phyloP scores from a whole-genome alignment of 2,797 vertebrate species.

The Adrianichthys oophorus region DNA sequence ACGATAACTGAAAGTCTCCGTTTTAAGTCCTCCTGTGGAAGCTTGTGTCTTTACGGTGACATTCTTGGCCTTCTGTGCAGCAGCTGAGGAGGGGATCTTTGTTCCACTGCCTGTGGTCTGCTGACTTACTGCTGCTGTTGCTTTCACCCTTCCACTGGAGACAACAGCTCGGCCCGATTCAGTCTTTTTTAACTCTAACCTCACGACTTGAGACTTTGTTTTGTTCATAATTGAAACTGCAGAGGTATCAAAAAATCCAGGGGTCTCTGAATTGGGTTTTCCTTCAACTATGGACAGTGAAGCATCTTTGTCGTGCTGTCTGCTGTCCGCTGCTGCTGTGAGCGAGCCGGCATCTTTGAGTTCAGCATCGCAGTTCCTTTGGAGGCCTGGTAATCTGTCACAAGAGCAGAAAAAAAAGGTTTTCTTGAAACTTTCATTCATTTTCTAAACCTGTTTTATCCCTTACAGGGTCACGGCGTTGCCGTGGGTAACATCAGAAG shows the following conservation, averaged over 20 bases:
- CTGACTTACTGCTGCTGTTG: slow-evolving; percentile 30
- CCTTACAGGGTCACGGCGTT: too few species aligned
- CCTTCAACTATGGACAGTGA: slow-evolving; percentile 60
- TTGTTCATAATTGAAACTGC: slow-evolving; percentile 61
- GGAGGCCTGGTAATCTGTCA: slow-evolving; percentile 55
- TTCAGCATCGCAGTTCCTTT: slow-evolving; percentile 53
- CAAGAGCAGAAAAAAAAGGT: slow-evolving; percentile 1
- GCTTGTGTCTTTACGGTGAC: slow-evolving; percentile 51
- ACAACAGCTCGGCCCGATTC: slow-evolving; percentile 38
- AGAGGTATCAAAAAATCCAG: slow-evolving; percentile 74
- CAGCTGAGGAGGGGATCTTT: slow-evolving; percentile 53
- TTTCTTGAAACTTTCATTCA: neutral
- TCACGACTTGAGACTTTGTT: slow-evolving; percentile 34
- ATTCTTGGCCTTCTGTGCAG: slow-evolving; percentile 57
- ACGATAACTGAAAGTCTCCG: slow-evolving; percentile 24
- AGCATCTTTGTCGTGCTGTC: slow-evolving; percentile 62
- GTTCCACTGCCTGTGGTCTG: slow-evolving; percentile 34
- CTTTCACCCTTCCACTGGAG: slow-evolving; percentile 44
- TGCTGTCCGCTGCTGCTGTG: slow-evolving; percentile 76
- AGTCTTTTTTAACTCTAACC: slow-evolving; percentile 41
- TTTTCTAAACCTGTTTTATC: too few species aligned
- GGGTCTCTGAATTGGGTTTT: slow-evolving; percentile 62
- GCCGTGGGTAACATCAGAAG: too few species aligned
- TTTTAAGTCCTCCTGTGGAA: slow-evolving; percentile 38
- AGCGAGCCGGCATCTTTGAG: slow-evolving; percentile 24